A percentile compares a stretch with the other conserved stretches of the same genome.
Evolutionary conservation across 2,113 vertebrate species (phyloP).

Genomic region (Mirza zaza): DNA sequence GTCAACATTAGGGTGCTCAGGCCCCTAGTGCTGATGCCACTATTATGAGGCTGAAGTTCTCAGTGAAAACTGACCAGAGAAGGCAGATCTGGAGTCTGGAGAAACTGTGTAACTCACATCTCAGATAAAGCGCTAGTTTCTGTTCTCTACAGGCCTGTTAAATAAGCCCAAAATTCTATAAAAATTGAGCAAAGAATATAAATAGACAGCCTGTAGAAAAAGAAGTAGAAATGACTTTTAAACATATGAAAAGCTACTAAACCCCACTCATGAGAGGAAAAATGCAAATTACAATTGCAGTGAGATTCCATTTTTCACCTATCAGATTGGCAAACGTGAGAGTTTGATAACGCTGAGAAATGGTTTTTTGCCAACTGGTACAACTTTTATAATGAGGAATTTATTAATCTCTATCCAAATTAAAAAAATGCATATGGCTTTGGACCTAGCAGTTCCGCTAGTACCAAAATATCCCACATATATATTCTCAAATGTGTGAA

Average conservation of each 20-base stretch:
- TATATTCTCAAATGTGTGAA: not conserved
- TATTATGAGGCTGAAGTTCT: not conserved
- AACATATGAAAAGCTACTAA: not conserved
- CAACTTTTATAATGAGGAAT: not conserved
- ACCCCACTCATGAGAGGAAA: not conserved
- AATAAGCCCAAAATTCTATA: not conserved
- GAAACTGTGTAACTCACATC: not conserved
- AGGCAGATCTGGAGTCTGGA: not conserved
- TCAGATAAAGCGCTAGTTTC: not conserved
- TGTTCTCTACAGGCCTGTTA: not conserved
- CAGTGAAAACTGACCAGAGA: not conserved
- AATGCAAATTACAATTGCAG: not conserved
- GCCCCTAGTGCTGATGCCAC: not conserved
- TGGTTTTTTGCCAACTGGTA: not conserved
- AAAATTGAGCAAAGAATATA: not conserved
- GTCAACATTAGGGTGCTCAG: not conserved
- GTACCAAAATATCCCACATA: not conserved
- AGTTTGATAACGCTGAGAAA: slow-evolving; percentile 19
- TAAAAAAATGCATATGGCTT: not conserved
- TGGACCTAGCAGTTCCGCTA: not conserved
- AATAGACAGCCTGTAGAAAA: not conserved
- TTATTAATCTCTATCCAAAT: not conserved
- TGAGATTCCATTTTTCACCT: slow-evolving; percentile 20
- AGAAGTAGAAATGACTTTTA: not conserved
- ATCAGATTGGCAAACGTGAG: not conserved